phyloP scores from a whole-genome alignment of 37 sponge, comb jelly and placozoan species.

The Eunapius fragilis region DNA sequence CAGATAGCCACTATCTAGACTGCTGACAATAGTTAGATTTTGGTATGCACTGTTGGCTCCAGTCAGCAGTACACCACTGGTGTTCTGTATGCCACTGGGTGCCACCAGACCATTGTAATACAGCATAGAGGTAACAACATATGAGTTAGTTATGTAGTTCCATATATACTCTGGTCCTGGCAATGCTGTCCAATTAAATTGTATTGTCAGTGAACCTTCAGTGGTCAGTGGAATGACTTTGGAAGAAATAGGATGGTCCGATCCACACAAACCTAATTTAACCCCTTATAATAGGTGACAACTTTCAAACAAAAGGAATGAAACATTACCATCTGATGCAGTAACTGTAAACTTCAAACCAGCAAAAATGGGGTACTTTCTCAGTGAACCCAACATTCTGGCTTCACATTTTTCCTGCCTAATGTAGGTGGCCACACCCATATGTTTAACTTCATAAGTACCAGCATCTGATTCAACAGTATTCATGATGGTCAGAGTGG shows the following conservation, averaged over 20 bases:
- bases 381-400: neutral
- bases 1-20: neutral
- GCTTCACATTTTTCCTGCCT: neutral
- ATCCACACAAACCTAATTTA: neutral
- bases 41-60: neutral
- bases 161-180: neutral
- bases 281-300: neutral
- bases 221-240: neutral
- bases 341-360: neutral
- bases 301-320: too few relatives aligned
- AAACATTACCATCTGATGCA: neutral
- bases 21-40: neutral
- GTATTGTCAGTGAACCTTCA: neutral
- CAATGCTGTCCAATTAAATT: neutral
- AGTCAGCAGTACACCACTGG: neutral
- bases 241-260: neutral
- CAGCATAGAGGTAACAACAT: neutral
- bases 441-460: neutral
- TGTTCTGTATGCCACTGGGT: neutral
- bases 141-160: neutral
- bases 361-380: neutral
- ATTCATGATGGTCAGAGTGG: neutral
- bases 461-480: neutral
- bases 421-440: neutral
- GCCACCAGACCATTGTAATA: neutral